Evolutionary conservation across 2,797 vertebrate species (phyloP).

Genomic region (Alosa sapidissima): DNA sequence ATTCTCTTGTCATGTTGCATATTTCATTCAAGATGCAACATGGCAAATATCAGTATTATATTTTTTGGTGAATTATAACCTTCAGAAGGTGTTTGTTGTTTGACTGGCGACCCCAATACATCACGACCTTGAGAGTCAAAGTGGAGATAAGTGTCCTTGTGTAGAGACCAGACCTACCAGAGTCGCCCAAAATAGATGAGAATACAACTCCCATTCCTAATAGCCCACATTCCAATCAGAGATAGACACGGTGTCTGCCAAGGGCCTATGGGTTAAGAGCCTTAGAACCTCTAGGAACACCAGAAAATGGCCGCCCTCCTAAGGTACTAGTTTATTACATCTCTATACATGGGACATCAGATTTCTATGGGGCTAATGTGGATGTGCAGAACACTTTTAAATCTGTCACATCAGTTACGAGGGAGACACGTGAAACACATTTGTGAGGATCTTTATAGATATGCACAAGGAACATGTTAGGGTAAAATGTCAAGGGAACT

Average conservation of each 20-base stretch:
- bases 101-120: background rate
- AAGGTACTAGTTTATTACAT: background rate
- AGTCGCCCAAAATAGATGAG: slow-evolving; percentile 60
- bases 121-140: slow-evolving; percentile 63
- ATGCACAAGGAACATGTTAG: background rate
- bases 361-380: background rate
- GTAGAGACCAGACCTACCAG: slow-evolving; percentile 46
- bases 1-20: background rate
- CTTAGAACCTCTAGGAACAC: slow-evolving; percentile 17
- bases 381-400: background rate
- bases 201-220: slow-evolving; percentile 56
- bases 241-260: slow-evolving; percentile 53
- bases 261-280: slow-evolving; percentile 54
- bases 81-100: background rate
- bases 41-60: background rate
- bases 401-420: background rate
- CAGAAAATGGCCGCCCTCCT: background rate
- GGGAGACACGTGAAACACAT: background rate
- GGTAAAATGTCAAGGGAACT: background rate
- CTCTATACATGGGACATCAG: background rate
- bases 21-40: background rate
- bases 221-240: slow-evolving; percentile 54
- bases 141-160: slow-evolving; percentile 60
- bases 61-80: background rate
- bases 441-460: background rate